Evolutionary conservation across 2,888 invertebrate species (phyloP), one percentile per base, ranked within the genome.

Genomic region (Tuta absoluta): DNA sequence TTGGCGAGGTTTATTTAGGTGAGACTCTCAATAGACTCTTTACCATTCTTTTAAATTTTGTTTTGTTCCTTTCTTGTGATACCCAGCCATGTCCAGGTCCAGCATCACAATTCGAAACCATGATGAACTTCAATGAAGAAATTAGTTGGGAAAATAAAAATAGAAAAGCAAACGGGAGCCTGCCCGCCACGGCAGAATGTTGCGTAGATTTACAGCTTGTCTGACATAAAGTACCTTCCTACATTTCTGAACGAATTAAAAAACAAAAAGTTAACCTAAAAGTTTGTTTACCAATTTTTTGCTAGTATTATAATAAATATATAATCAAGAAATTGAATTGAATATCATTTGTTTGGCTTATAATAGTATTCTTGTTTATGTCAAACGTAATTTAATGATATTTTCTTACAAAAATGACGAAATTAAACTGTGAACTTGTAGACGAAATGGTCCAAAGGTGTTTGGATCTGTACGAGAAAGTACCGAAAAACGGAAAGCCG

Each of bases 401-500:
- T 41, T 45, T 45, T 45, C 21, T 45, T 59, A 38, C 17, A 33
- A 70, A 53, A 63, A 85, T 85, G 82, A 41, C 66, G 71, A 74
- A 75, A 68, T 71, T 81, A n/a, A 68, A 69, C 45, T 63, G 53
- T 61, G 59, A 68, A 53, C 76, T 91, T 67, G 84, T 90, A 10
- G 87, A 94, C 70, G 72, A 80, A 70, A 85, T 96, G 66, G 93
- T 94, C 0, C 79, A 91, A 70, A 76, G 93, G 21, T 95, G 95
- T 76, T 87, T 94, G 41, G 77, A 93, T 62, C 91, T 93, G 69
- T 96, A 94, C 73, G 79, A 87, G 21, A 85, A 81, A 12, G 81
- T 97, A 49, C 94, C 95, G 0, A 97, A 96, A 91, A 95, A 94
- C 62, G 97, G 97, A 0, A 98, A 97, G 88, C 97, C 97, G 0